These are phyloP conservation scores for Zootoca vivipara DNA, from an alignment of 2,113 vertebrate species.

Conservation along the genomic window DNA sequence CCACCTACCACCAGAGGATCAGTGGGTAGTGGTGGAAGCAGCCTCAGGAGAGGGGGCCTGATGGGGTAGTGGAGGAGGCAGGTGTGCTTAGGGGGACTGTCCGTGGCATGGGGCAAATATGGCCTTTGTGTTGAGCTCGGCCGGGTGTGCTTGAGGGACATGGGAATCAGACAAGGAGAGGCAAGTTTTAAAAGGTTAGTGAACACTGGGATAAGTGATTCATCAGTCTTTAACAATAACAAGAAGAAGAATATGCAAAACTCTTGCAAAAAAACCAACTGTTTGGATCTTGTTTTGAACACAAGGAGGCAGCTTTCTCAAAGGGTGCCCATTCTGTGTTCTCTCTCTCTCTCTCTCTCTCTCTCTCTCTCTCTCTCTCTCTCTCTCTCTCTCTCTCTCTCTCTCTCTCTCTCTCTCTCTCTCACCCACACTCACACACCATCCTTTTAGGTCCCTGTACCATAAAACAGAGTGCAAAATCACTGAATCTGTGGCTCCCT, in stretches of 20 bases:
- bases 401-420: not conserved
- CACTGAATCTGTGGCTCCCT: conserved; percentile 24
- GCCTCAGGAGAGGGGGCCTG: too few relatives aligned
- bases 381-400: not conserved
- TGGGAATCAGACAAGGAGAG: too few relatives aligned
- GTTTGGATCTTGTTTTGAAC: not conserved
- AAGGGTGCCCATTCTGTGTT: not conserved
- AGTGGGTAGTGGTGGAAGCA: too few relatives aligned
- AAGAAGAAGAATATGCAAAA: too few relatives aligned
- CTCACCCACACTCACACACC: not conserved
- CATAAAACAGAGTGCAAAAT: not conserved
- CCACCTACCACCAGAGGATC: too few relatives aligned
- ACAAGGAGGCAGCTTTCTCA: not conserved
- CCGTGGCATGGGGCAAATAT: too few relatives aligned
- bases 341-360: not conserved
- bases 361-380: not conserved
- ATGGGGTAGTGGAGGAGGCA: too few relatives aligned
- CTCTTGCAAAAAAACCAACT: not conserved
- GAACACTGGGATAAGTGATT: not conserved
- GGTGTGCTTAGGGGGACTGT: too few relatives aligned
- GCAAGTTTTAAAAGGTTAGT: too few relatives aligned
- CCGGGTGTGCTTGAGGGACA: too few relatives aligned
- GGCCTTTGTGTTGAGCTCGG: too few relatives aligned
- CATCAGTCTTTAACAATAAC: not conserved
- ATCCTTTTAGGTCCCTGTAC: fast-evolving